These are phyloP conservation scores for Sebastes hubbsi DNA, from an alignment of 2,797 vertebrate genomes.

Conservation along the genomic window DNA sequence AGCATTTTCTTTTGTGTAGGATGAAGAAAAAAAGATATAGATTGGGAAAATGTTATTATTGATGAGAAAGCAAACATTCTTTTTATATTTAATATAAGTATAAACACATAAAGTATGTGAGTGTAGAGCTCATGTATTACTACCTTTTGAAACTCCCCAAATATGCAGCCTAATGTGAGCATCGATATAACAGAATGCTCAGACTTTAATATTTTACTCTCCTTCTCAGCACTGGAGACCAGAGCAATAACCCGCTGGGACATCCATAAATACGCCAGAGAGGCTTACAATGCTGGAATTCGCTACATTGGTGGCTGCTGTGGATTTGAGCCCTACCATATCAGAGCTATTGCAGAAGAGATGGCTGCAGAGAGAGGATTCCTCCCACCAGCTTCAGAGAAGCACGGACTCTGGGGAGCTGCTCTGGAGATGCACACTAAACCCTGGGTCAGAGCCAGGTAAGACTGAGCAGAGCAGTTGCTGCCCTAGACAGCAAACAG, in stretches of 20 bases:
- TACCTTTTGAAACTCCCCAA: not conserved
- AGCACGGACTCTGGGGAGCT: slow-evolving; percentile 88
- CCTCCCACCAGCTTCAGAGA: slow-evolving; percentile 86
- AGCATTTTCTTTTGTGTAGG: slow-evolving; percentile 38
- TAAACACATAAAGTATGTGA: no score
- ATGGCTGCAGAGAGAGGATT: slow-evolving; percentile 85
- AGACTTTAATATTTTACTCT: not conserved
- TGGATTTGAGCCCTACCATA: slow-evolving; percentile 91
- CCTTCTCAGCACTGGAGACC: slow-evolving; percentile 84
- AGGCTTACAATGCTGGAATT: slow-evolving; percentile 87
- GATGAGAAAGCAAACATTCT: not conserved
- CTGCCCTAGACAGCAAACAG: not conserved
- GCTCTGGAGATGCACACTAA: slow-evolving; percentile 88
- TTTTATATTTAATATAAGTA: not conserved
- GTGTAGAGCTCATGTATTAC: not conserved
- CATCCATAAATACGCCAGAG: slow-evolving; percentile 87
- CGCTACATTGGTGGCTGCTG: slow-evolving; percentile 91
- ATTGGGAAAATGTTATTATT: not conserved
- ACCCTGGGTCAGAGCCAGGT: slow-evolving; percentile 91
- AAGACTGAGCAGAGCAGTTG: not conserved
- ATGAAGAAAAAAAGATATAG: not conserved
- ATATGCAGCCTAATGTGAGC: not conserved
- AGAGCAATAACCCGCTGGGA: slow-evolving; percentile 89
- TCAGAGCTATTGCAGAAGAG: slow-evolving; percentile 89
- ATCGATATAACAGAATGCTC: not conserved